A percentile compares a stretch with the other conserved stretches of the same genome.
Evolutionary conservation across 1,140 invertebrate genomes (phyloP).

Genomic region (Hestina assimilis): DNA sequence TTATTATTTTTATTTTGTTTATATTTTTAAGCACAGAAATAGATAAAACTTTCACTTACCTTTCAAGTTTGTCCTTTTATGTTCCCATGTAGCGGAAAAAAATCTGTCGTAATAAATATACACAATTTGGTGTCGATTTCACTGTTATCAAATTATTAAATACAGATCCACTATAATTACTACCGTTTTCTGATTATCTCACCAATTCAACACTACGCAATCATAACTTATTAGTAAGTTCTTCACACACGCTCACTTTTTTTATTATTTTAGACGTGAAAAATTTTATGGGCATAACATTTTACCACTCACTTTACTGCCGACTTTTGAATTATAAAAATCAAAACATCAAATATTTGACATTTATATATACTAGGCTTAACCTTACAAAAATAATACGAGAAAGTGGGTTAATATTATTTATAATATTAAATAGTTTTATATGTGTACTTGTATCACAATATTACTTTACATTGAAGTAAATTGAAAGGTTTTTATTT

Average conservation of each 20-base stretch:
- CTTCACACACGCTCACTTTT: neutral
- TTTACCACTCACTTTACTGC: conserved; percentile 3
- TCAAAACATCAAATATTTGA: conserved; percentile 22
- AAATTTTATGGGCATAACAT: neutral
- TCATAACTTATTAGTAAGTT: neutral
- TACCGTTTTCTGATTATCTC: conserved; percentile 21
- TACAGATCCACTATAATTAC: conserved; percentile 7
- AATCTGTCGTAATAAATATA: neutral
- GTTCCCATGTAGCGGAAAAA: neutral
- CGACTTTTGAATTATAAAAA: conserved; percentile 10
- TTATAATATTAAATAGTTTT: neutral
- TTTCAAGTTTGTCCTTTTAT: neutral
- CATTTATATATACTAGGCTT: neutral
- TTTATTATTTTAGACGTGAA: neutral
- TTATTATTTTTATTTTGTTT: neutral
- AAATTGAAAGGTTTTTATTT: no score
- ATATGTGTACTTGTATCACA: no score
- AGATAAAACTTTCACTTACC: conserved; percentile 3
- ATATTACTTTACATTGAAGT: no score
- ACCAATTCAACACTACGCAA: conserved; percentile 2
- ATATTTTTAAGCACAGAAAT: neutral
- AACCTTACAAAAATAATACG: conserved; percentile 2
- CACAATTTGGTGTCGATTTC: conserved; percentile 10
- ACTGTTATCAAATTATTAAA: conserved; percentile 17
- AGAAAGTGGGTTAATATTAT: neutral